Percentiles rank a stretch among this genome's conserved stretches.
phyloP scores from a whole-genome alignment of 2,888 invertebrate genomes.

The Clostera curtula region DNA sequence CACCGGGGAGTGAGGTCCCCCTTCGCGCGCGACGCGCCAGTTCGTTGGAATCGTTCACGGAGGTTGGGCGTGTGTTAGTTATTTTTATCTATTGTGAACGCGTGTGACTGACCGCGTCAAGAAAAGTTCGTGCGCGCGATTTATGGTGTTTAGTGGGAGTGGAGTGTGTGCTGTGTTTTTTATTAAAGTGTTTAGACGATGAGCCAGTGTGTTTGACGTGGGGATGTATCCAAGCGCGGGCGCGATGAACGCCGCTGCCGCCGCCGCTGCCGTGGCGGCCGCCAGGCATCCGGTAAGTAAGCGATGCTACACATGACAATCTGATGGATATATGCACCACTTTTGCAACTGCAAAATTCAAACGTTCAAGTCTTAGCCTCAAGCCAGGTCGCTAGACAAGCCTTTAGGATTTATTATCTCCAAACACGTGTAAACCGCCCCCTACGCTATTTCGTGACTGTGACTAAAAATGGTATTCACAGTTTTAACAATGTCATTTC shows the following conservation, averaged over 20 bases:
- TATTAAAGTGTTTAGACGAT: constrained; percentile 55
- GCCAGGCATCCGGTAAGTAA: constrained; percentile 89
- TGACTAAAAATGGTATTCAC: too few relatives aligned
- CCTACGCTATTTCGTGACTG: too few relatives aligned
- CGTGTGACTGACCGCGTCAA: constrained; percentile 57
- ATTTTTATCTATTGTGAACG: constrained; percentile 32
- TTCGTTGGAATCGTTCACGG: constrained; percentile 45
- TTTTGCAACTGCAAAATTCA: too few relatives aligned
- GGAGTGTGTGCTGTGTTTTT: constrained; percentile 62
- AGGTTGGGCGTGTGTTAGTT: constrained; percentile 33
- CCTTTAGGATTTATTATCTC: too few relatives aligned
- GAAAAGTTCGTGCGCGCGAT: constrained; percentile 44
- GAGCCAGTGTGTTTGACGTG: constrained; percentile 69
- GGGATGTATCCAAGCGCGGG: constrained; percentile 91
- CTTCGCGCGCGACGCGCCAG: constrained; percentile 45
- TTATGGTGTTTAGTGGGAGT: constrained; percentile 56
- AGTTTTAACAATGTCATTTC: too few relatives aligned
- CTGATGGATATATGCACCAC: too few relatives aligned
- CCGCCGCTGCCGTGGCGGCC: constrained; percentile 88
- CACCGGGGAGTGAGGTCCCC: constrained; percentile 36
- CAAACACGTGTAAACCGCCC: too few relatives aligned
- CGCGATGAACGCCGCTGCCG: constrained; percentile 88
- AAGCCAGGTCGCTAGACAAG: too few relatives aligned
- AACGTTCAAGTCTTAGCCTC: too few relatives aligned
- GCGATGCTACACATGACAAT: constrained; percentile 13